Evolutionary conservation across 2,113 vertebrate genomes (phyloP).

Genomic region (Microcebus lehilahytsara): DNA sequence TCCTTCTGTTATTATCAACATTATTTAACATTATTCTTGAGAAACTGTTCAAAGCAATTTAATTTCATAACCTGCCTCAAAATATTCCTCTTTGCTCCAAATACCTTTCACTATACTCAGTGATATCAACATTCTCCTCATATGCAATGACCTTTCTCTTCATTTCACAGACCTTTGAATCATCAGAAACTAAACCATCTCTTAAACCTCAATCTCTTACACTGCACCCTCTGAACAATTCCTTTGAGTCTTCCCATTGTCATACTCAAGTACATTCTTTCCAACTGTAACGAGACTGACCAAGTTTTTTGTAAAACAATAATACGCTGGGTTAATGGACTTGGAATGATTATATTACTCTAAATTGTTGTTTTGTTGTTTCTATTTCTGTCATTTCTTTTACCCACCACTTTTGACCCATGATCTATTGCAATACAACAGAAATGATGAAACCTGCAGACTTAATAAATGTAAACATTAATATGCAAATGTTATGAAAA

Average conservation of each 20-base stretch:
- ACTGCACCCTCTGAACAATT: not conserved
- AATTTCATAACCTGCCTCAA: not conserved
- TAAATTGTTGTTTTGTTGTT: not conserved
- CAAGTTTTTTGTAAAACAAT: not conserved
- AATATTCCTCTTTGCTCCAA: not conserved
- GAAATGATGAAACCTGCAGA: not conserved
- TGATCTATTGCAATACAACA: not conserved
- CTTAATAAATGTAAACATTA: slow-evolving; percentile 10
- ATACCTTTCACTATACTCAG: not conserved
- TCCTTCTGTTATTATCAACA: not conserved
- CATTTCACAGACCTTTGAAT: not conserved
- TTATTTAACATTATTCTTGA: not conserved
- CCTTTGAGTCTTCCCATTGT: not conserved
- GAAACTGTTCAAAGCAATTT: not conserved
- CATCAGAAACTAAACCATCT: not conserved
- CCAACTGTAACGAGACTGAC: not conserved
- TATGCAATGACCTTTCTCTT: not conserved
- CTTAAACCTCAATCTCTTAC: not conserved
- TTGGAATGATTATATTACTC: not conserved
- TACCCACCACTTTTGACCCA: not conserved
- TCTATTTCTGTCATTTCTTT: slow-evolving; percentile 17
- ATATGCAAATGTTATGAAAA: slow-evolving; percentile 34
- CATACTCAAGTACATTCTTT: not conserved
- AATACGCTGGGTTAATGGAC: not conserved
- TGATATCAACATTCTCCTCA: not conserved